Conservation (phyloP, 1,140 invertebrate genomes). For the Catajapyx aquilonaris region DNA sequence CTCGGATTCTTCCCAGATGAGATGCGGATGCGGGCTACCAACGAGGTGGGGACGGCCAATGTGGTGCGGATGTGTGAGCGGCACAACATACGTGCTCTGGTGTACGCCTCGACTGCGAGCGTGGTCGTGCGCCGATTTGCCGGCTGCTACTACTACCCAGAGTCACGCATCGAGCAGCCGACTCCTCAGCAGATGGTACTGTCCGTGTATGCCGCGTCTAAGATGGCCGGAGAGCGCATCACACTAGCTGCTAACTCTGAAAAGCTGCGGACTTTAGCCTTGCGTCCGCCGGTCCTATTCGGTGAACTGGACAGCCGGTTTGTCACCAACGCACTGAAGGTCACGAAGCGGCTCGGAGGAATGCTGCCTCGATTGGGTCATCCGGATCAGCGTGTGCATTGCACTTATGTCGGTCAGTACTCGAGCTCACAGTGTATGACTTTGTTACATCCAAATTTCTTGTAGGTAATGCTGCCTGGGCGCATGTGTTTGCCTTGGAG, state of each 20-base stretch:
- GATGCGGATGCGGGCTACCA: slow-evolving; percentile 28
- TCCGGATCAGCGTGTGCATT: neutral
- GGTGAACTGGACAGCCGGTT: neutral
- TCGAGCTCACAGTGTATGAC: too few relatives aligned
- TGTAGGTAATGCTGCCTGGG: neutral
- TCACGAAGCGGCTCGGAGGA: neutral
- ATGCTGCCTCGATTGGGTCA: neutral
- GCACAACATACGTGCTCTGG: too few relatives aligned
- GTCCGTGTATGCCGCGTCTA: too few relatives aligned
- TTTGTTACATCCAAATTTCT: too few relatives aligned
- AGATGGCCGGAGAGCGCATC: too few relatives aligned
- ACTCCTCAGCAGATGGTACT: too few relatives aligned
- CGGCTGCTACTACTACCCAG: too few relatives aligned
- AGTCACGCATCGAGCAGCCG: too few relatives aligned
- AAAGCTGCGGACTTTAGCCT: neutral
- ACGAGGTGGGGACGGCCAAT: slow-evolving; percentile 35
- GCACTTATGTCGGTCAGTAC: neutral
- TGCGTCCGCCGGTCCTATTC: neutral
- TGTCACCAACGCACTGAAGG: neutral
- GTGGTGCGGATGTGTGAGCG: too few relatives aligned
- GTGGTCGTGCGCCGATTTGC: too few relatives aligned
- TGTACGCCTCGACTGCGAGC: too few relatives aligned
- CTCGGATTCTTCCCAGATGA: slow-evolving; percentile 33
- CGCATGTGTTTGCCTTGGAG: neutral
- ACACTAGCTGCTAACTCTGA: too few relatives aligned